A percentile compares a stretch with the other conserved stretches of the same genome.
These are phyloP conservation scores for Sebastes itinus DNA, from an alignment of 2,797 vertebrate genomes.

Conservation along the genomic window DNA sequence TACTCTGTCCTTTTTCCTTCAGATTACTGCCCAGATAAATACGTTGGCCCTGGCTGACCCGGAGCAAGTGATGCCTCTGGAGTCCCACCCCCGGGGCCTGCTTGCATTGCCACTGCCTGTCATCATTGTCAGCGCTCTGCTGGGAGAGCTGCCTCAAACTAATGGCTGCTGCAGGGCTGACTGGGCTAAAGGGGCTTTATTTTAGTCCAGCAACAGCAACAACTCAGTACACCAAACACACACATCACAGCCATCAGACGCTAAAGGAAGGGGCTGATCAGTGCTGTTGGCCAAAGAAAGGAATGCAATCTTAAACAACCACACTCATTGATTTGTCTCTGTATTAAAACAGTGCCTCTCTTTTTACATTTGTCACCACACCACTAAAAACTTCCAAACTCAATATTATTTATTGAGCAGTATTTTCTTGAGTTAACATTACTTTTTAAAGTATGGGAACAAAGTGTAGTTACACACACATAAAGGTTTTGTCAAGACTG, in stretches of 20 bases:
- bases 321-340: neutral
- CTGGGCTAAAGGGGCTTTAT: constrained; percentile 40
- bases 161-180: constrained; percentile 56
- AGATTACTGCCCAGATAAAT: constrained; percentile 67
- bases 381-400: neutral
- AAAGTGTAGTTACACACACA: neutral
- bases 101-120: constrained; percentile 44
- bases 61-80: constrained; percentile 36
- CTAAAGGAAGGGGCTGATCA: neutral
- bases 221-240: constrained; percentile 17
- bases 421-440: neutral
- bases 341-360: neutral
- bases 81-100: constrained; percentile 26
- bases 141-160: constrained; percentile 45
- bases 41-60: constrained; percentile 45
- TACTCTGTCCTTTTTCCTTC: constrained; percentile 47
- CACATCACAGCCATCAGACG: constrained; percentile 4
- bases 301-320: neutral
- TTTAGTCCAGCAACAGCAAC: constrained; percentile 40
- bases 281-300: neutral
- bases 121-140: constrained; percentile 52
- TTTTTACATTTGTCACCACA: neutral
- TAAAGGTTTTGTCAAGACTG: neutral
- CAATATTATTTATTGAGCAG: neutral
- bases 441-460: neutral